Evolutionary conservation across 2,888 invertebrate species (phyloP).

Genomic region (Polyommatus icarus): DNA sequence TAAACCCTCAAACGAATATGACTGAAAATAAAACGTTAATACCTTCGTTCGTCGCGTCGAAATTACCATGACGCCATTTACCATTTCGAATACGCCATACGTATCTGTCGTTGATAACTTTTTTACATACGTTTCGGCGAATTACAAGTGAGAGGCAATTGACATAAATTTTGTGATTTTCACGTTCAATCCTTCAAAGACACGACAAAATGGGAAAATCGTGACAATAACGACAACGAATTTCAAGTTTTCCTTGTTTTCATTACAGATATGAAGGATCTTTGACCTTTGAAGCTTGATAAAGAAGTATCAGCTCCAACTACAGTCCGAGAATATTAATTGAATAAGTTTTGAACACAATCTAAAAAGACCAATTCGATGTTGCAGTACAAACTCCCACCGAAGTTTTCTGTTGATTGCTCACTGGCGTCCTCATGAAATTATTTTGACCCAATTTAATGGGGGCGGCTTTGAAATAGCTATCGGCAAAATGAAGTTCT

Average conservation of each 20-base stretch:
- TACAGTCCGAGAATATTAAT: slow-evolving; percentile 15
- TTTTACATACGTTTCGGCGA: slow-evolving; percentile 9
- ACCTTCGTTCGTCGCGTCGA: slow-evolving; percentile 13
- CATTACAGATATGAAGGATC: background rate
- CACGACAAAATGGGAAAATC: background rate
- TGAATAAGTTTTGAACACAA: slow-evolving; percentile 18
- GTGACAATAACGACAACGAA: background rate
- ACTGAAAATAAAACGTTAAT: slow-evolving; percentile 15
- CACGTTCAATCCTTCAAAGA: background rate
- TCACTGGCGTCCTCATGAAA: background rate
- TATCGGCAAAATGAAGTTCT: background rate
- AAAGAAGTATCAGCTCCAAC: slow-evolving; percentile 2
- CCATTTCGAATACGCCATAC: slow-evolving; percentile 24
- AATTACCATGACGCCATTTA: slow-evolving; percentile 17
- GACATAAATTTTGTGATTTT: slow-evolving; percentile 17
- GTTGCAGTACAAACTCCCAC: slow-evolving; percentile 1
- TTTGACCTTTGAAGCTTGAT: background rate
- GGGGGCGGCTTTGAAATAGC: background rate
- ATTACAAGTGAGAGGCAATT: slow-evolving; percentile 16
- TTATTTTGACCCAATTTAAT: background rate
- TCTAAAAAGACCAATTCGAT: slow-evolving; percentile 2
- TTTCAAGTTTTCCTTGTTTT: background rate
- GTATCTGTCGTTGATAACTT: background rate
- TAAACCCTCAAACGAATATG: slow-evolving; percentile 18
- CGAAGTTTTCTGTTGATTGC: slow-evolving; percentile 12